Conservation (phyloP, 2,113 vertebrate species). For the Pantherophis guttatus region DNA sequence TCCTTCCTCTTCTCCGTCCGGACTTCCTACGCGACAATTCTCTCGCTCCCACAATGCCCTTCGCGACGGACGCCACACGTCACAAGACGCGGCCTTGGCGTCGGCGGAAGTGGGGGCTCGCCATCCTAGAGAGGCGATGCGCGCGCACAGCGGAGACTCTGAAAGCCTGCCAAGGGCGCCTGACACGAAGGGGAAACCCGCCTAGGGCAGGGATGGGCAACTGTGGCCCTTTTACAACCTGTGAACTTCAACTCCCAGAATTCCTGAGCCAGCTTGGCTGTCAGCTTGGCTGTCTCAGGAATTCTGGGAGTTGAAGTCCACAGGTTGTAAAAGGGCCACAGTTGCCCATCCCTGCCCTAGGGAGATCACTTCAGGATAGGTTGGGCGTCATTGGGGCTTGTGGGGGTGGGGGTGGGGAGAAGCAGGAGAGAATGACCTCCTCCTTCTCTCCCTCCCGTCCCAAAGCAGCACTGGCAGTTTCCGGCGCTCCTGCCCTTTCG, state of each 20-base stretch:
- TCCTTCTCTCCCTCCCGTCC: not conserved
- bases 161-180: not conserved
- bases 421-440: not conserved
- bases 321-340: too few species aligned
- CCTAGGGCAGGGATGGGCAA: not conserved
- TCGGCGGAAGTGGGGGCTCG: not conserved
- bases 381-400: not conserved
- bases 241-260: too few species aligned
- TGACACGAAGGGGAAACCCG: not conserved
- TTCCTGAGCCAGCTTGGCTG: too few species aligned
- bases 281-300: too few species aligned
- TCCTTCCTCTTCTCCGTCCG: not conserved
- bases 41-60: conserved; percentile 63
- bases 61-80: conserved; percentile 67
- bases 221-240: too few species aligned
- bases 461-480: not conserved
- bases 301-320: too few species aligned
- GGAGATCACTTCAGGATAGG: not conserved
- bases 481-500: not conserved
- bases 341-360: not conserved
- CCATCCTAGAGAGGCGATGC: fast-evolving
- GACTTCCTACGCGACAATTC: conserved; percentile 65
- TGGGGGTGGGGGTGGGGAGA: too few species aligned
- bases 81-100: conserved; percentile 20
- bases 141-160: not conserved